Base-by-base conservation (phyloP, 2,797 vertebrate species). In the Novumbra hubbsi region DNA sequence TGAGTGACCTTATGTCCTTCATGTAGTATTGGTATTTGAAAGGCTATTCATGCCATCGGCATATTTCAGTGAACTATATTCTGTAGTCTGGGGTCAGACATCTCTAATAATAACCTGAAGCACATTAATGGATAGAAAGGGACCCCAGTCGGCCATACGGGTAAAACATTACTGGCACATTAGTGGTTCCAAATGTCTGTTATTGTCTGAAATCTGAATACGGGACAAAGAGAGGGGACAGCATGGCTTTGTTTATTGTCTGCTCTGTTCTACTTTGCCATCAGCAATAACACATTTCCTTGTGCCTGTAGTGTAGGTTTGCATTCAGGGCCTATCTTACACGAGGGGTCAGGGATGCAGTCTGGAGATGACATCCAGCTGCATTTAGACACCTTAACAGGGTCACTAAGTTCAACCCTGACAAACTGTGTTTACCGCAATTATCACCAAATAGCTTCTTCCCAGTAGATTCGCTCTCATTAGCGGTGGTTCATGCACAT, bases 391-490 rank as follows among this genome's bases (percentile, higher is more conserved):
- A 78, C 69, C 69, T 86, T 75, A 80, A 78, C 17, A 70, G 55
- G 71, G 30, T 57, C 60, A 38, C 68, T 3, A n/a, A 65, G 75
- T 78, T 81, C 85, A 84, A 89, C 77, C 57, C 65, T 70, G 19
- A 68, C 72, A 85, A 86, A 90, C 75, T 84, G 84, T 83, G 87
- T 88, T 82, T 74, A 68, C 76, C 70, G 73, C 86, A 87, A 84
- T 90, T 89, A 83, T 82, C 80, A 76, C 30, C 80, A 76, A 78
- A 86, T 82, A 76, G 78, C 80, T 83, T 78, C 80, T 83, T 38
- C 85, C 78, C 90, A 85, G 91, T 91, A 88, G 80, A 81, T 76
- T 86, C 71, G 14, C 64, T 85, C 82, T 88, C 81, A 87, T 90
- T 89, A 89, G 72, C 4, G 71, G 74, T 77, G 81, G 84, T 83